Conservation (phyloP, 2,888 invertebrate species). For the Himalopsyche anomala region DNA sequence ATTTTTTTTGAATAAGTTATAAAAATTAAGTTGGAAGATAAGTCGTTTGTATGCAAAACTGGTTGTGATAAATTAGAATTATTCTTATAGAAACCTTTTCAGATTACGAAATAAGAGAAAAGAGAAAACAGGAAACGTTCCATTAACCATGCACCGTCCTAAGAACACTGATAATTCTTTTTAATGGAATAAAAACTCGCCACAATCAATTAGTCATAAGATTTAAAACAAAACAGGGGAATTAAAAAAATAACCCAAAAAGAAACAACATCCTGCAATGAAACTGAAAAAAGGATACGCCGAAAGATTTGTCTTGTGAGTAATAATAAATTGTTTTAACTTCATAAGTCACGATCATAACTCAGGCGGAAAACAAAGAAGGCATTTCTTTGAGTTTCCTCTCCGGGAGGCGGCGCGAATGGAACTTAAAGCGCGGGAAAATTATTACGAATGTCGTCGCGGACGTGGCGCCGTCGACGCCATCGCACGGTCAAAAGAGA, state of each 20-base stretch:
- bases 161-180: constrained; percentile 31
- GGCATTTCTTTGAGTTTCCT: constrained; percentile 41
- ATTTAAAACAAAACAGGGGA: constrained; percentile 14
- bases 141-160: constrained; percentile 35
- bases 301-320: constrained; percentile 10
- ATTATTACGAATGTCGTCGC: constrained; percentile 7
- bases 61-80: constrained; percentile 3
- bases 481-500: not conserved
- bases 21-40: constrained; percentile 1
- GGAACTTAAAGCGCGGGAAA: not conserved
- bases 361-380: constrained; percentile 32
- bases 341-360: constrained; percentile 39
- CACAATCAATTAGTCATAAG: constrained; percentile 42
- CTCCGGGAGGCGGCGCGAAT: not conserved
- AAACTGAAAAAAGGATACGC: constrained; percentile 23
- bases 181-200: constrained; percentile 42
- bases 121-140: constrained; percentile 20
- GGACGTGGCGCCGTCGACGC: constrained; percentile 2
- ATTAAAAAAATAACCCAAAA: not conserved
- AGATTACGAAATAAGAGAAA: constrained; percentile 25
- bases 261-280: constrained; percentile 31
- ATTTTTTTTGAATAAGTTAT: not conserved
- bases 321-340: constrained; percentile 37
- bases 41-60: constrained; percentile 39
- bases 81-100: constrained; percentile 8